phyloP scores from a whole-genome alignment of 2,888 invertebrate genomes.

The Choreutis nemorana region DNA sequence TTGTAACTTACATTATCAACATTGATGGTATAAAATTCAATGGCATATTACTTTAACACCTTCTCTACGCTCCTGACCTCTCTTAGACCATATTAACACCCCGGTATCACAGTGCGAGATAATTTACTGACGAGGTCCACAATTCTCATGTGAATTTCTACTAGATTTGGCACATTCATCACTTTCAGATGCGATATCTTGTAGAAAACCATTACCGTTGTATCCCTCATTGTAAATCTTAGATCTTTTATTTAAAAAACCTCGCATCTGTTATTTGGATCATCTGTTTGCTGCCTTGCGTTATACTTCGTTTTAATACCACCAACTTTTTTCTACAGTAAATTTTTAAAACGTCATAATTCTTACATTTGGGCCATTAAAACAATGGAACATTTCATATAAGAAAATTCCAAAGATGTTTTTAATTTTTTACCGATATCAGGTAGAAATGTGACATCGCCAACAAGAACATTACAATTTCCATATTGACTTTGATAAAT shows the following conservation, averaged over 20 bases:
- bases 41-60: slow-evolving; percentile 27
- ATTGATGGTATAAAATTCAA: no score
- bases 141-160: background rate
- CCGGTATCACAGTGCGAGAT: slow-evolving; percentile 58
- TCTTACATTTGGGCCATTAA: no score
- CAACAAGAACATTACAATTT: no score
- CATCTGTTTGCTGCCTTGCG: slow-evolving; percentile 59
- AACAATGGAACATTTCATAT: no score
- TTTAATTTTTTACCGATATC: no score
- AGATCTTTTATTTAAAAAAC: slow-evolving; percentile 24
- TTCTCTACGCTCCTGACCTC: slow-evolving; percentile 62
- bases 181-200: no score
- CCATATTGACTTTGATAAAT: no score
- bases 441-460: no score
- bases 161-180: background rate
- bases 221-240: no score
- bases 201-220: no score
- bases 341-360: no score
- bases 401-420: no score
- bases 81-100: slow-evolving; percentile 57
- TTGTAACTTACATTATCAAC: slow-evolving; percentile 13
- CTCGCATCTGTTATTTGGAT: slow-evolving; percentile 53
- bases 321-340: slow-evolving; percentile 2
- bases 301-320: slow-evolving; percentile 13
- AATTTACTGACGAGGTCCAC: slow-evolving; percentile 17